Conservation (phyloP, 2,888 invertebrate genomes). For the Meghimatium bilineatum region DNA sequence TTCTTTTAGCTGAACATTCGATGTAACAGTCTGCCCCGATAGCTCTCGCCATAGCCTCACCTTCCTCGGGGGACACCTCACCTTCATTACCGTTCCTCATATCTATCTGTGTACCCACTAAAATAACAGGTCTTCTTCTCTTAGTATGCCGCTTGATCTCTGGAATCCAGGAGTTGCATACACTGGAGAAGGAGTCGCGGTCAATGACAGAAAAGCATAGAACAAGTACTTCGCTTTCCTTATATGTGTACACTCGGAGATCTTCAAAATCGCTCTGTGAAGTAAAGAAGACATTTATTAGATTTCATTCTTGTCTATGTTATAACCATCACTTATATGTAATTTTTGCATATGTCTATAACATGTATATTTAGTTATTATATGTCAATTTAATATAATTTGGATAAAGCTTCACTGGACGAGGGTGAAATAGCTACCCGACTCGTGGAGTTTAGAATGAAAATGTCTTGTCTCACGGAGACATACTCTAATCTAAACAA, state of each 20-base stretch:
- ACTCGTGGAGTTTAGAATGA: no score
- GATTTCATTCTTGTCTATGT: no score
- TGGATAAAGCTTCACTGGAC: no score
- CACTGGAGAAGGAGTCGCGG: constrained; percentile 63
- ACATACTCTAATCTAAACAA: no score
- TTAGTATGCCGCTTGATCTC: constrained; percentile 64
- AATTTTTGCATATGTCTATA: no score
- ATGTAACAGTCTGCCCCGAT: constrained; percentile 62
- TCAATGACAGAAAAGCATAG: constrained; percentile 68
- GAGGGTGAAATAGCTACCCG: no score
- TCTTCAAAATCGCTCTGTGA: constrained; percentile 66
- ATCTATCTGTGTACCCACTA: constrained; percentile 68
- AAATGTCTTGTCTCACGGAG: no score
- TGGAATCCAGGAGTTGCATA: constrained; percentile 64
- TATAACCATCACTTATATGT: no score
- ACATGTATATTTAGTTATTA: no score
- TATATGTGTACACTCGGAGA: constrained; percentile 64
- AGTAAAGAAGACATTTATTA: background rate
- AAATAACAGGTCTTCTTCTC: constrained; percentile 60
- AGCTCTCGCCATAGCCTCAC: constrained; percentile 56
- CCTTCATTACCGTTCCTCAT: constrained; percentile 60
- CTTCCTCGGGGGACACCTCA: constrained; percentile 58
- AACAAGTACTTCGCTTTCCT: constrained; percentile 65
- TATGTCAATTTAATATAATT: no score
- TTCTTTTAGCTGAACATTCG: constrained; percentile 61